Base-by-base conservation (phyloP, 2,888 invertebrate species). In the Byasa hedistus region DNA sequence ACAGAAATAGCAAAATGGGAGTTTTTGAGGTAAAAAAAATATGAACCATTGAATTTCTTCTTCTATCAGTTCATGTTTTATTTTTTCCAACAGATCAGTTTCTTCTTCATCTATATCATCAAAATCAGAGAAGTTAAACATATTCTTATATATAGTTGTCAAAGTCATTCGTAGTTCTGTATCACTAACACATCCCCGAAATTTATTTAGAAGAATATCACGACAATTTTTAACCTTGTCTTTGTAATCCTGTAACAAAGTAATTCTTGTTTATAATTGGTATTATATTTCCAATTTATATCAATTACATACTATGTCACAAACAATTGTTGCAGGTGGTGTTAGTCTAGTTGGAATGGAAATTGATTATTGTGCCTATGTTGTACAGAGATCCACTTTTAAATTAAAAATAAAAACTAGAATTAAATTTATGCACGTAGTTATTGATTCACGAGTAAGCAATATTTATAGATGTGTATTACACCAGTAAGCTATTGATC, bases 21-120 rank as follows among this genome's bases (percentile, higher is more conserved):
- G 5, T 27, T 27, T 27, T 27, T 27, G 27, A 5, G 5, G 12
- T n/a, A 48, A n/a, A 44, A 79, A 21, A 69, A 54, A 63, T 69
- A 63, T 65, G 61, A 63, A 91, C 90, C 91, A 90, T 71, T 89
- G 77, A 36, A 89, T 71, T 78, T 91, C 91, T 74, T 90, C 89
- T 70, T 88, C 85, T 21, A 91, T 80, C 60, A 91, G 78, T 73
- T 91, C 89, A 71, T 81, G 80, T 77, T 83, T 84, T 57, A 91
- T 79, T 75, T 86, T 85, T 69, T 86, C 82, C 54, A 89, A 71
- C 7, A 86, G 65, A 68, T 84, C 76, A 65, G 75, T 71, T 77
- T 91, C 91, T 73, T 91, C 86, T 69, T 79, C 80, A 74, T 85
- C 81, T 60, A 77, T 66, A 21, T 68, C 68, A 54, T 66, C 65